Evolutionary conservation across 1,140 invertebrate species (phyloP).

Genomic region (Pteromalus puparum): DNA sequence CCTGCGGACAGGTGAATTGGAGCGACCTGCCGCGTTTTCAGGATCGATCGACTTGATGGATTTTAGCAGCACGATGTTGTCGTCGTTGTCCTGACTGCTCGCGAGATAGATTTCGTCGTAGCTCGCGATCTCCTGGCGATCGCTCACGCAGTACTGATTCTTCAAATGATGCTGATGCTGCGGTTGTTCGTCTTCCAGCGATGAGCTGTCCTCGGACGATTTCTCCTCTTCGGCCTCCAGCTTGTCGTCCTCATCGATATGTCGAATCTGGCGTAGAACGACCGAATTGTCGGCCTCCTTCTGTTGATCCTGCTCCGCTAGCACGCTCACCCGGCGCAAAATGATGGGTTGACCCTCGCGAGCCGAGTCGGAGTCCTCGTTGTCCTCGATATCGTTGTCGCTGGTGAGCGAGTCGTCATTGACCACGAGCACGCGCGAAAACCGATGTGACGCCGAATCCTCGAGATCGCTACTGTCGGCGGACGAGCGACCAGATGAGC

Average conservation of each 20-base stretch:
- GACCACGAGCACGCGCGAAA: slow-evolving; percentile 85
- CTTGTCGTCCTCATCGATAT: slow-evolving; percentile 22
- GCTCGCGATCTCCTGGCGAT: slow-evolving; percentile 36
- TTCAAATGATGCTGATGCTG: not conserved
- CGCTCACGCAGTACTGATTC: not conserved
- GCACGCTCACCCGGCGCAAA: slow-evolving; percentile 1
- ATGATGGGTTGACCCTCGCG: slow-evolving; percentile 54
- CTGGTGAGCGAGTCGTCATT: slow-evolving; percentile 82
- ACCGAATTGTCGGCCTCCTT: slow-evolving; percentile 64
- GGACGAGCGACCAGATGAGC: slow-evolving; percentile 76
- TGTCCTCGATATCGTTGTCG: slow-evolving; percentile 75
- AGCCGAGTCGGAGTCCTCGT: slow-evolving; percentile 72
- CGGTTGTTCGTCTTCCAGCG: slow-evolving; percentile 55
- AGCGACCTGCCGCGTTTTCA: slow-evolving; percentile 43
- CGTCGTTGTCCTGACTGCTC: slow-evolving; percentile 64
- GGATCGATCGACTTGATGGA: slow-evolving; percentile 70
- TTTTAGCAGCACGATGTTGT: slow-evolving; percentile 66
- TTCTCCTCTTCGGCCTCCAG: not conserved
- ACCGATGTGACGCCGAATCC: slow-evolving; percentile 80
- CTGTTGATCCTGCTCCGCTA: slow-evolving; percentile 15
- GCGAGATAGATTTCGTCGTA: slow-evolving; percentile 68
- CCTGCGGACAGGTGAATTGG: not conserved
- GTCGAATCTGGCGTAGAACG: slow-evolving; percentile 63
- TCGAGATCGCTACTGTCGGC: slow-evolving; percentile 82
- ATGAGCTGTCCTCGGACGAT: not conserved